These are phyloP conservation scores for Thymallus thymallus DNA, from an alignment of 2,113 vertebrate species.

Conservation along the genomic window DNA sequence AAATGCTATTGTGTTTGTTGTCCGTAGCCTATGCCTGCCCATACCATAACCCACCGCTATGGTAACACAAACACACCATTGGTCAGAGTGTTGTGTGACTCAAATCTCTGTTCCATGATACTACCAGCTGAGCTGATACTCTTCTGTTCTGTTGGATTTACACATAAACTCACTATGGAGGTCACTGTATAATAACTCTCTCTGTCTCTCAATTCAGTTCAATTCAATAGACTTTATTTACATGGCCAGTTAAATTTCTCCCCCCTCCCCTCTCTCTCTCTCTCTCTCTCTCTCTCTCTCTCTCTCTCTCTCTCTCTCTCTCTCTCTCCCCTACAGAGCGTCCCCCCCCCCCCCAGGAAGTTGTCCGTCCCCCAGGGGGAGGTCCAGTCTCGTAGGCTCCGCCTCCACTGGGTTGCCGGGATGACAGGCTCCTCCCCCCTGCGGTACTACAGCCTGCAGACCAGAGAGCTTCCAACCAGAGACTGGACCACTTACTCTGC, in stretches of 20 bases:
- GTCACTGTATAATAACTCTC: background rate
- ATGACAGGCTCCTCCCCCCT: constrained; percentile 87
- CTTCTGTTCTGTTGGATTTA: no score
- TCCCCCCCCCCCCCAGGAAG: constrained; percentile 85
- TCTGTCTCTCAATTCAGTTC: background rate
- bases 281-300: background rate
- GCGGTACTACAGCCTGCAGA: constrained; percentile 88
- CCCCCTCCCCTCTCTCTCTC: background rate
- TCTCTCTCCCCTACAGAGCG: constrained; percentile 75
- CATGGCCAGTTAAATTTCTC: background rate
- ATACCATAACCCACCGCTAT: no score
- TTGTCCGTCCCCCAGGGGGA: constrained; percentile 80
- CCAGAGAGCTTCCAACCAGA: constrained; percentile 79
- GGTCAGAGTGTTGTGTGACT: no score
- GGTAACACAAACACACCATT: no score
- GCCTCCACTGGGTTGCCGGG: constrained; percentile 83
- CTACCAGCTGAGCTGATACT: no score
- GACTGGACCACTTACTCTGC: constrained; percentile 84
- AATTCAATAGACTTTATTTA: background rate
- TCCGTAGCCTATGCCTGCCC: no score
- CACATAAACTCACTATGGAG: no score
- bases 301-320: background rate
- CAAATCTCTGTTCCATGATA: no score
- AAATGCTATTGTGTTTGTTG: no score
- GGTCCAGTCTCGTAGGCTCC: constrained; percentile 80